Evolutionary conservation across 2,888 invertebrate species (phyloP).

Genomic region (Osedax fenrisi): DNA sequence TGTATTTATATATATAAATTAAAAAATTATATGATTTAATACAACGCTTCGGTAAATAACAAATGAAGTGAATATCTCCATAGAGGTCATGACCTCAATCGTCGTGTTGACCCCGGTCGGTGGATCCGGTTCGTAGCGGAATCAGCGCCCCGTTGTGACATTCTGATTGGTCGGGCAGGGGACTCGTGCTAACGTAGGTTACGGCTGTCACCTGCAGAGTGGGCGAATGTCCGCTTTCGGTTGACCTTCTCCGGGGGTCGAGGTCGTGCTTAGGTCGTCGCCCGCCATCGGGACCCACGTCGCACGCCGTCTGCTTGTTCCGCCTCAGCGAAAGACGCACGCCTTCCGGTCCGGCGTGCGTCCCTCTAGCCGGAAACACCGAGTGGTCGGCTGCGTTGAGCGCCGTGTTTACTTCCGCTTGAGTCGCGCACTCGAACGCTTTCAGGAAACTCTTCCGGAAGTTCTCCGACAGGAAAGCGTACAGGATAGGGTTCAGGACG

Average conservation of each 20-base stretch:
- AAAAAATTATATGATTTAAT: no score
- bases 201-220: not conserved
- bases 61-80: no score
- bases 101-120: no score
- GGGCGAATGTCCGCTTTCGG: not conserved
- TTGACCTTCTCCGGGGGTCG: no score
- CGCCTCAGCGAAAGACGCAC: not conserved
- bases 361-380: slow-evolving; percentile 22
- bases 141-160: no score
- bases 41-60: no score
- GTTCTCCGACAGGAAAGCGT: slow-evolving; percentile 49
- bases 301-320: not conserved
- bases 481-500: slow-evolving; percentile 48
- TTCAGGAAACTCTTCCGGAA: slow-evolving; percentile 48
- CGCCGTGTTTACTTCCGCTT: slow-evolving; percentile 39
- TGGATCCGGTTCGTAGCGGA: no score
- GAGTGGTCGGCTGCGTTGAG: slow-evolving; percentile 40
- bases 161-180: no score
- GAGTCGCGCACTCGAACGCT: slow-evolving; percentile 44
- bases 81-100: no score
- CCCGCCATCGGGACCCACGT: not conserved
- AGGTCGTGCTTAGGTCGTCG: no score
- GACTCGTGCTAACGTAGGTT: not conserved
- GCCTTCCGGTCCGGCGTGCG: not conserved
- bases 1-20: no score